Evolutionary conservation across 2,113 vertebrate genomes (phyloP).

Genomic region (Atractosteus spatula): DNA sequence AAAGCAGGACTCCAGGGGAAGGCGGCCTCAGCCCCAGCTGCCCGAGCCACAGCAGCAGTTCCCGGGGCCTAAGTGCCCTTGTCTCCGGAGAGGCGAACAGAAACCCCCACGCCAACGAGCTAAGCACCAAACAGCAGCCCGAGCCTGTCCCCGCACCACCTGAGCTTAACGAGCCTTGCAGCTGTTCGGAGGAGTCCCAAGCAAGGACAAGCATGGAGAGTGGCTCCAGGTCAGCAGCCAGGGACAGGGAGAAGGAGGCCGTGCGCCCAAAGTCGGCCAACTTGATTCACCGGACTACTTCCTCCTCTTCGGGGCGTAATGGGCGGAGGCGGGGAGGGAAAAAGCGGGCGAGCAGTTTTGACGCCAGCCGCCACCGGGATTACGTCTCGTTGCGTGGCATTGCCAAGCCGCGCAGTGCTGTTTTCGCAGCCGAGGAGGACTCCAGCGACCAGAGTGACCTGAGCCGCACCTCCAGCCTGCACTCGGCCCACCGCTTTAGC

Average conservation of each 20-base stretch:
- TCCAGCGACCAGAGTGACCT: conserved; percentile 95
- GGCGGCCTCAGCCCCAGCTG: conserved; percentile 34
- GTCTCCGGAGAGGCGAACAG: conserved; percentile 93
- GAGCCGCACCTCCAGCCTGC: conserved; percentile 90
- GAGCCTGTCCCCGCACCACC: conserved; percentile 21
- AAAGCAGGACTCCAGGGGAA: conserved; percentile 73
- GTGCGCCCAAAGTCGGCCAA: conserved; percentile 71
- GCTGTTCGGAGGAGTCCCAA: conserved; percentile 33
- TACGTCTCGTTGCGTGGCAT: conserved; percentile 77
- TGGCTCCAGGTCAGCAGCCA: too few relatives aligned
- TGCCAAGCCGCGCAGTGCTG: conserved; percentile 84
- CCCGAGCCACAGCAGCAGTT: conserved; percentile 30
- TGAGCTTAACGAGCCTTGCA: conserved; percentile 37
- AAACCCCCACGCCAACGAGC: conserved; percentile 94
- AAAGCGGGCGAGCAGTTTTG: conserved; percentile 95
- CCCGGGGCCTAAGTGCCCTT: conserved; percentile 64
- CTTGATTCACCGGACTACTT: conserved; percentile 70
- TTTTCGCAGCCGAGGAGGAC: conserved; percentile 86
- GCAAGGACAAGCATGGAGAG: not conserved
- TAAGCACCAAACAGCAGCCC: conserved; percentile 64
- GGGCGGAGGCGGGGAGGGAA: conserved; percentile 81
- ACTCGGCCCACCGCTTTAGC: conserved; percentile 86
- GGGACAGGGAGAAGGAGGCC: conserved; percentile 48
- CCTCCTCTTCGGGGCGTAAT: conserved; percentile 53
- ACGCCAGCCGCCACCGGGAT: conserved; percentile 90